Conservation (phyloP, 1,140 invertebrate species). For the Orussus abietinus region DNA sequence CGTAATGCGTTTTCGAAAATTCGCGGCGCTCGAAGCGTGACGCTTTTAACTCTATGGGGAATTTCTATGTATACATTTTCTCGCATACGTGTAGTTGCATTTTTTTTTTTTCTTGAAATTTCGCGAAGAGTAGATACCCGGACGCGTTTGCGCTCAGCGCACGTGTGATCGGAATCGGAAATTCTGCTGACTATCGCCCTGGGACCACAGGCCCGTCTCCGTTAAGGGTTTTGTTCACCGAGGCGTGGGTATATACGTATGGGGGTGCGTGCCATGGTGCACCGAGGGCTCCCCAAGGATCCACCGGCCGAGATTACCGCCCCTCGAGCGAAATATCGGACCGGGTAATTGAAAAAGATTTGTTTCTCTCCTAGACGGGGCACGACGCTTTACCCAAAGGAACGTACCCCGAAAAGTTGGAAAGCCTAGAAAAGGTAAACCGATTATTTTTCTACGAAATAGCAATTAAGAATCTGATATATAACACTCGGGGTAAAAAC, state of each 20-base stretch:
- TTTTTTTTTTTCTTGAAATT: conserved; percentile 14
- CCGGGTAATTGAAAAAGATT: conserved; percentile 47
- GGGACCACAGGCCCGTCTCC: conserved; percentile 36
- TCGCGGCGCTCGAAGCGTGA: no score
- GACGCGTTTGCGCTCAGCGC: conserved; percentile 14
- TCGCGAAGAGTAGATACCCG: conserved; percentile 1
- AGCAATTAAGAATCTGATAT: no score
- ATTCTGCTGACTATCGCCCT: conserved; percentile 48
- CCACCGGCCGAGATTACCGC: conserved; percentile 37
- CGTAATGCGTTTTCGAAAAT: no score
- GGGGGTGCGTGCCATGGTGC: no score
- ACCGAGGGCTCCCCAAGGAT: conserved; percentile 41
- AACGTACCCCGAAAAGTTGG: no score
- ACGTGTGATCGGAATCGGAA: conserved; percentile 43
- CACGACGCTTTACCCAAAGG: no score
- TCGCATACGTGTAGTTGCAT: no score
- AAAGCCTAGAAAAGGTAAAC: no score
- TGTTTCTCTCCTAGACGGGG: conserved; percentile 20
- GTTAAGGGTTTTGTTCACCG: conserved; percentile 44
- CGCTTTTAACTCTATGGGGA: no score
- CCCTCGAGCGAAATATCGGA: conserved; percentile 28
- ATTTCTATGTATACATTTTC: no score
- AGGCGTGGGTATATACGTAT: conserved; percentile 37
- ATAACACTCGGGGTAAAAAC: no score
- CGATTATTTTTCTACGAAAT: no score